Evolutionary conservation across 2,113 vertebrate species (phyloP), one percentile per base, ranked within the genome.

Genomic region (Coturnix japonica): DNA sequence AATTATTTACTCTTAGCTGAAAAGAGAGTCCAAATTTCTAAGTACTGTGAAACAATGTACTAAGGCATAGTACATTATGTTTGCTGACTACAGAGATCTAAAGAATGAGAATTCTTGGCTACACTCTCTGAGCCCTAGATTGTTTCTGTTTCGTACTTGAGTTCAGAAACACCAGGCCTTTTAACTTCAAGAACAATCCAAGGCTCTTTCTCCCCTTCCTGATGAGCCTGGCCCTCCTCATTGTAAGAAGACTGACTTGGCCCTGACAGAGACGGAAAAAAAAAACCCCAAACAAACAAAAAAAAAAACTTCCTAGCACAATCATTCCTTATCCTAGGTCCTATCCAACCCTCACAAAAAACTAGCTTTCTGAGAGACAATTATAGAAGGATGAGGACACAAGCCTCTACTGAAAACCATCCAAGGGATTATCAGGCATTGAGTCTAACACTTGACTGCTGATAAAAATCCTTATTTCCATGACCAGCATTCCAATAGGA

Each of bases 21-120:
- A 78, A 70, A 71, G 31, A 60, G 39, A 39, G 19, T 19, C 16
- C 53, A 66, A 57, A 35, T n/a, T 47, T 66, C 19, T 85, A 30
- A 31, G 4, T 33, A 61, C 2, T 23, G 23, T 61, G n/a, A 87
- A 73, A 69, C 6, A 69, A 69, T 1, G 2, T n/a, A 37, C 31
- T 33, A 77, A 0, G 0, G 30, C 14, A 66, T 12, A 39, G 5
- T 43, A 47, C 4, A 26, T 0, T 65, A 21, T 4, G 54, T 30
- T 8, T 80, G 49, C 8, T 37, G 39, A 46, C 31, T 56, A 56
- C 31, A 80, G 20, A 60, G 18, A 63, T 20, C 17, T 90, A 46
- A 76, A 65, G 28, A 11, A 46, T n/a, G 23, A 19, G 22, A 70
- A 31, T 13, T 37, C 44, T 81, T 81, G 23, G 13, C 31, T 81